Evolutionary conservation across 2,113 vertebrate species (phyloP), one percentile per base, ranked within the genome.

Genomic region (human): DNA sequence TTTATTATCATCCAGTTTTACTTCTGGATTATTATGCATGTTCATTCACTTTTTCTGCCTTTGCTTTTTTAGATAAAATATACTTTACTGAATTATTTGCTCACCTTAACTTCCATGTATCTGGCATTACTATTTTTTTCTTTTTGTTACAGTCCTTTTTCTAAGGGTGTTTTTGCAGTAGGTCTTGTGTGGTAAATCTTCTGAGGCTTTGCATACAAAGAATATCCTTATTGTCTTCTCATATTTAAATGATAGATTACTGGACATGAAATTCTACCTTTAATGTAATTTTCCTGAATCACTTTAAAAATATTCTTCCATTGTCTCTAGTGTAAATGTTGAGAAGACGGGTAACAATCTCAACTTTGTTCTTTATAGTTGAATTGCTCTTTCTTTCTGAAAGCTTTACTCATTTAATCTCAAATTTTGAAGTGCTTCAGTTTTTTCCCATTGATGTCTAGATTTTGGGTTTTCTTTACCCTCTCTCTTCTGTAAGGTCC

Each of bases 381-480:
- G 83, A 76, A 45, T 76, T 89, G 25, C 11, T 85, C 27, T 90
- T 68, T 88, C 79, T 92, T 94, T 70, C 14, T 84, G 52, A 32
- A 93, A 80, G 59, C 22, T 80, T 90, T 89, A 84, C 64, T 25
- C 52, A 38, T 68, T 96, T 94, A 84, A 22, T 70, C 20, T 73
- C 76, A 79, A n/a, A 84, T 35, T 95, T 92, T 48, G 55, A 95
- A 93, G 43, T 64, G 11, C 14, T 23, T 50, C 75, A 14, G 68
- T 38, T 76, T 75, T 73, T 76, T 8, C 57, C 12, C 14, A 73
- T 8, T 68, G n/a, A 80, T 76, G 27, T 57, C 61, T 92, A 55
- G 32, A 83, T 64, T 86, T 92, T 95, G 66, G 20, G 4, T 75
- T 93, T 87, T 80, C 45, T 96, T 90, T 96, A 64, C 61, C 27